Base-by-base conservation (phyloP, 53 echinoderm and acorn worm genomes). In the Paracentrotus lividus region DNA sequence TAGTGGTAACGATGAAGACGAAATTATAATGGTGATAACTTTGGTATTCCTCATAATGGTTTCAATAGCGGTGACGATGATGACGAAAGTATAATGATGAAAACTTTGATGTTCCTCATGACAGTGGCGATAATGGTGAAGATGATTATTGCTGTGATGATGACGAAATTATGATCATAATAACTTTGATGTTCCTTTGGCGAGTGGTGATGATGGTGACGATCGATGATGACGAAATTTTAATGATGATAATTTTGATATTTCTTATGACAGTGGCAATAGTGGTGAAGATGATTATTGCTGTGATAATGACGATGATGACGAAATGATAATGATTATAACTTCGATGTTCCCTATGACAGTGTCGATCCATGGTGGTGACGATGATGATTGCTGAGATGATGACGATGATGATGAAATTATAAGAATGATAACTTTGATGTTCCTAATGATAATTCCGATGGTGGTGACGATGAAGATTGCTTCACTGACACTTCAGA, bases 251-350 rank as follows among this genome's bases (percentile, higher is more conserved):
- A n/a, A 42, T 38, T 10, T 1, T 68, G 29, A 68, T n/a, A 16
- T 5, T 68, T 31, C 4, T 68, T 5, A 26, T 68, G 68, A 68
- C 32, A 33, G 32, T 29, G 68, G 32, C 32, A 33, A 68, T 90
- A 67, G n/a, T 90, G 66, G 43, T 65, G 90, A 65, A 65, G 90
- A 90, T 90, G 90, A 4, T 26, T 3, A 3, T 12, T 13, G 13
- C 32, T 49, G 49, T 7, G 5, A 49, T 7, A 23, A 68, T 8
- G 68, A 34, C 3, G 68, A 68, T 68, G 68, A 33, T 65, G 67
- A 65, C 66, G 67, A 20, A n/a, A 56, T 88, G 88, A 64, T 29
- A 57, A 90, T 90, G 66, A 40, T 58, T n/a, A n/a, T n/a, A n/a
- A n/a, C n/a, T n/a, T n/a, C n/a, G n/a, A n/a, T n/a, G n/a, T n/a